A percentile compares a stretch with the other conserved stretches of the same genome.
phyloP scores from a whole-genome alignment of 2,113 vertebrate genomes.

The Myotis lucifugus region DNA sequence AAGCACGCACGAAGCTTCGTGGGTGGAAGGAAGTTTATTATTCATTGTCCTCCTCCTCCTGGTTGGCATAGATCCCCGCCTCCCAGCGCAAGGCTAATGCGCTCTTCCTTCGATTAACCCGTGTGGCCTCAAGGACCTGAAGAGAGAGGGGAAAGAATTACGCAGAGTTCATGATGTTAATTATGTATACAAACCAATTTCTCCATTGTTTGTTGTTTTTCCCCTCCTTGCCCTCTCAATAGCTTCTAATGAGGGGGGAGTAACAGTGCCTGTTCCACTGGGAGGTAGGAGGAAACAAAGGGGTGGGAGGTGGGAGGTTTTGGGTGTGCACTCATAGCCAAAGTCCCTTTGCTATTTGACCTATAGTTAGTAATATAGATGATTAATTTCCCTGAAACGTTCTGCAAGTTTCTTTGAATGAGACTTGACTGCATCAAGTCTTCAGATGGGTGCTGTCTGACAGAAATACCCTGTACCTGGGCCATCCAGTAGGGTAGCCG shows the following conservation, averaged over 20 bases:
- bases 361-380: background rate
- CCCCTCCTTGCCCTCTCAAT: background rate
- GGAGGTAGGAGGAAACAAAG: background rate
- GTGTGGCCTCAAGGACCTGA: conserved; percentile 97
- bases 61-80: conserved; percentile 96
- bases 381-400: background rate
- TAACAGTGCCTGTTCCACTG: background rate
- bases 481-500: background rate
- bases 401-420: background rate
- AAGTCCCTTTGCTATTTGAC: background rate
- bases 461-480: background rate
- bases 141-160: conserved; percentile 56
- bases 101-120: conserved; percentile 96
- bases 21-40: conserved; percentile 80
- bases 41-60: conserved; percentile 90
- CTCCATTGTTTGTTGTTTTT: background rate
- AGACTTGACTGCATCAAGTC: background rate
- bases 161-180: background rate
- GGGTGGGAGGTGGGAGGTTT: no score
- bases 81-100: conserved; percentile 96
- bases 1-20: conserved; percentile 63
- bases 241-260: background rate
- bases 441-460: background rate
- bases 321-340: background rate
- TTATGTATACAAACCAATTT: background rate